These are phyloP conservation scores for Abscondita cerata DNA, from an alignment of 2,888 invertebrate species.

Conservation along the genomic window DNA sequence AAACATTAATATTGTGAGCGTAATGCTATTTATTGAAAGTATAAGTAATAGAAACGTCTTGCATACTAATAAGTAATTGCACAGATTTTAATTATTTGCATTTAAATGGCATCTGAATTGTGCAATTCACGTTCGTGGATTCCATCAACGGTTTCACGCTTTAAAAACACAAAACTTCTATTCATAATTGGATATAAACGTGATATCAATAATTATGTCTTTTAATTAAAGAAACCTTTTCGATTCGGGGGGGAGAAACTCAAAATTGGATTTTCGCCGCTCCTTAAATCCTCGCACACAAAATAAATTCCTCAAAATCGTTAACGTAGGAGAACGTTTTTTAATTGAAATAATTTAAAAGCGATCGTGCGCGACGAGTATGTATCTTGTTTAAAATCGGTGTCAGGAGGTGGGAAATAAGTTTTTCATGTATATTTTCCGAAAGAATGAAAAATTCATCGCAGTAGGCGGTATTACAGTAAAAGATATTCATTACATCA, in stretches of 20 bases:
- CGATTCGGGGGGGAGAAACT: too few relatives aligned
- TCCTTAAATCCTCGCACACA: not conserved
- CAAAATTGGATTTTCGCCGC: slow-evolving; percentile 17
- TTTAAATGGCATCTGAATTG: slow-evolving; percentile 34
- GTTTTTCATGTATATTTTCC: too few relatives aligned
- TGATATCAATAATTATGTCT: slow-evolving; percentile 24
- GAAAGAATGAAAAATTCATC: too few relatives aligned
- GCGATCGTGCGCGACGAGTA: not conserved
- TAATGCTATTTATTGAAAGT: slow-evolving; percentile 18
- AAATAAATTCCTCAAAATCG: not conserved
- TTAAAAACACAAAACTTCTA: slow-evolving; percentile 20
- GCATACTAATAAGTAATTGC: slow-evolving; percentile 30
- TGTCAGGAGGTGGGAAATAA: too few relatives aligned
- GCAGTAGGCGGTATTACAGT: slow-evolving; percentile 13
- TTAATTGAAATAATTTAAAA: slow-evolving; percentile 12
- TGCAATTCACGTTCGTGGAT: slow-evolving; percentile 33
- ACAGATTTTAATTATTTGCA: slow-evolving; percentile 35
- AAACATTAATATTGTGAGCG: slow-evolving; percentile 10
- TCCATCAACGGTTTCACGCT: slow-evolving; percentile 23
- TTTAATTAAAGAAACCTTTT: slow-evolving; percentile 7
- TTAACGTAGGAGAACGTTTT: not conserved
- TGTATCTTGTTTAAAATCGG: not conserved
- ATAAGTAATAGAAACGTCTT: slow-evolving; percentile 18
- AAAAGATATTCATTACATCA: slow-evolving; percentile 9
- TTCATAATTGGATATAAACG: slow-evolving; percentile 29